Base-by-base conservation (phyloP, 2,888 invertebrate species). In the Idaea aversata region DNA sequence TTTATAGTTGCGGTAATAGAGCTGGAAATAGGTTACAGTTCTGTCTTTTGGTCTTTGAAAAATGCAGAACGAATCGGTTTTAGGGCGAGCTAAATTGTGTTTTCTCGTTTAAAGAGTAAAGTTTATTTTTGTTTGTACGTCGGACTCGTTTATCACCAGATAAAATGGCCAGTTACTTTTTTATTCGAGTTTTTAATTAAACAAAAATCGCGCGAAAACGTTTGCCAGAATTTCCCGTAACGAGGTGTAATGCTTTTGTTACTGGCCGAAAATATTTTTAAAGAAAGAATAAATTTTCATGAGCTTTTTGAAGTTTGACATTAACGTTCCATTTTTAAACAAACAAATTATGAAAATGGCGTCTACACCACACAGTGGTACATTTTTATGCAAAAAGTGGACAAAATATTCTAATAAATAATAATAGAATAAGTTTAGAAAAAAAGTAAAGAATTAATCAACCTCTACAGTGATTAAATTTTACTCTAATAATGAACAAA, bases 121-220 rank as follows among this genome's bases (percentile, higher is more conserved):
- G 83, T 80, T 75, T 76, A 73, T 78, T 82, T 79, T 82, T 65
- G 70, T 66, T 35, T 59, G 66, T 47, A 67, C 61, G 57, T 64
- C 65, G 68, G 71, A 72, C 72, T 78, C 63, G 89, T 92, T 86
- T 87, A 92, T 92, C 91, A 88, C 87, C 81, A 83, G 86, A 91
- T 90, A 91, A 91, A 91, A 88, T 80, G 83, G 85, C 80, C 80
- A 80, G 84, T 84, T 83, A 83, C 85, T 87, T 88, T 90, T 91
- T 91, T 91, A 91, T 91, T 88, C 87, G 84, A 84, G 85, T 90
- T 91, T 91, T 92, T 92, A 91, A 92, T 92, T 92, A 92, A 91
- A 90, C 90, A 89, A 87, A 70, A 69, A 64, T 73, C 69, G 70
- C 70, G 80, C 77, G 78, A 80, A 83, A 84, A 81, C 77, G 81